Evolutionary conservation across 2,113 vertebrate species (phyloP).

Genomic region (Mesocricetus auratus): DNA sequence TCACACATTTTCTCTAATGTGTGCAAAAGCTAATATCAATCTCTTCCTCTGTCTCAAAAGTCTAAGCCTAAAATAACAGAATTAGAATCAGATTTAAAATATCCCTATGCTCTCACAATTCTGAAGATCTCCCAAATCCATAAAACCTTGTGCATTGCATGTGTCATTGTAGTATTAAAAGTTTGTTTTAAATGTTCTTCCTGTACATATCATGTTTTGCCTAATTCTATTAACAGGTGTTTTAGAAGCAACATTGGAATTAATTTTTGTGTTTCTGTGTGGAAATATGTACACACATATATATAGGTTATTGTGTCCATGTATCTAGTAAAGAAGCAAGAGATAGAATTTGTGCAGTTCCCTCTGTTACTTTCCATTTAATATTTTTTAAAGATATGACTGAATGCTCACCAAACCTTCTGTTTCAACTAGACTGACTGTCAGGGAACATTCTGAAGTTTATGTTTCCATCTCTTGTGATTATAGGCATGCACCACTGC

Average conservation of each 20-base stretch:
- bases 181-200: not conserved
- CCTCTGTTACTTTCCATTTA: not conserved
- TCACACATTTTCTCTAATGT: not conserved
- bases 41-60: not conserved
- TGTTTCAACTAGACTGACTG: not conserved
- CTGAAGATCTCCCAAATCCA: not conserved
- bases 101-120: not conserved
- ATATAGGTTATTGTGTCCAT: not conserved
- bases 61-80: not conserved
- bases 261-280: not conserved
- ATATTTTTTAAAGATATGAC: not conserved
- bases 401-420: not conserved
- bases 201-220: not conserved
- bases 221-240: not conserved
- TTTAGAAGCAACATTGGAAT: not conserved
- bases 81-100: slow-evolving; percentile 42
- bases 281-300: no score
- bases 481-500: not conserved
- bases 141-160: not conserved
- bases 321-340: not conserved
- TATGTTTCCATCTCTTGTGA: not conserved
- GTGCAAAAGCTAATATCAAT: not conserved
- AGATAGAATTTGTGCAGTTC: not conserved
- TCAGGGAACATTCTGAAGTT: not conserved
- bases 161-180: not conserved